Percentiles rank a stretch among this genome's conserved stretches.
Conservation (phyloP, 1,140 invertebrate species). For the Aphelenchoides besseyi region DNA sequence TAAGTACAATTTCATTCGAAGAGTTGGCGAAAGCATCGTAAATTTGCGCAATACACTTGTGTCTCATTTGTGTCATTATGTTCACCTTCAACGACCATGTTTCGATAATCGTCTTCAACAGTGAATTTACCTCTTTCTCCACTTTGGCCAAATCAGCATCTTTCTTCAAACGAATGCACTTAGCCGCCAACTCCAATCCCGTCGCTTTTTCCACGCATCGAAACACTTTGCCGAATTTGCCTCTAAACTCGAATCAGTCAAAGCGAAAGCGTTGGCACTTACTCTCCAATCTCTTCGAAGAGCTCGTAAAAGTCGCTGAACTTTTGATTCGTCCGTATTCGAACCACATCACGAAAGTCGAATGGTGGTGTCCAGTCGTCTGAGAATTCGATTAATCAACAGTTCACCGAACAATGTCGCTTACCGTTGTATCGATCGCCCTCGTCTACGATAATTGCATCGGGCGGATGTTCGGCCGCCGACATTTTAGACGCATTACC, state of each 20-base stretch:
- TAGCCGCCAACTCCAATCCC: conserved; percentile 53
- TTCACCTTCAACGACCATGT: conserved; percentile 55
- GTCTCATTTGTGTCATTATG: conserved; percentile 66
- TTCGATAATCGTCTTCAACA: neutral
- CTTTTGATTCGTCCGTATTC: conserved; percentile 64
- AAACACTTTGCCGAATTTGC: conserved; percentile 75
- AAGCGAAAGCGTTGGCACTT: conserved; percentile 37
- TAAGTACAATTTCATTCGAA: conserved; percentile 68
- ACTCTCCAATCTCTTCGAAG: conserved; percentile 65
- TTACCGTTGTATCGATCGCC: conserved; percentile 48
- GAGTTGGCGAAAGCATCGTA: conserved; percentile 67
- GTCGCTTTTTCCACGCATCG: conserved; percentile 56
- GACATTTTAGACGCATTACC: conserved; percentile 37
- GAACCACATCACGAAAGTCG: conserved; percentile 61
- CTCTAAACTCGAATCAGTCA: conserved; percentile 69
- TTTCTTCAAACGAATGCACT: conserved; percentile 53
- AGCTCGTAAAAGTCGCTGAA: conserved; percentile 65
- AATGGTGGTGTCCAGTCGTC: conserved; percentile 64
- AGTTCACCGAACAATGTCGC: conserved; percentile 24
- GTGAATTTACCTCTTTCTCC: conserved; percentile 62
- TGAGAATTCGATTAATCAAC: conserved; percentile 41
- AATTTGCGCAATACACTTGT: conserved; percentile 67
- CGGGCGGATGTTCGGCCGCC: conserved; percentile 35
- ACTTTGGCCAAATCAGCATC: conserved; percentile 54
- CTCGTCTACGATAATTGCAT: conserved; percentile 52